Conservation (phyloP, 2,888 invertebrate species). For the Augiades crinisus region DNA sequence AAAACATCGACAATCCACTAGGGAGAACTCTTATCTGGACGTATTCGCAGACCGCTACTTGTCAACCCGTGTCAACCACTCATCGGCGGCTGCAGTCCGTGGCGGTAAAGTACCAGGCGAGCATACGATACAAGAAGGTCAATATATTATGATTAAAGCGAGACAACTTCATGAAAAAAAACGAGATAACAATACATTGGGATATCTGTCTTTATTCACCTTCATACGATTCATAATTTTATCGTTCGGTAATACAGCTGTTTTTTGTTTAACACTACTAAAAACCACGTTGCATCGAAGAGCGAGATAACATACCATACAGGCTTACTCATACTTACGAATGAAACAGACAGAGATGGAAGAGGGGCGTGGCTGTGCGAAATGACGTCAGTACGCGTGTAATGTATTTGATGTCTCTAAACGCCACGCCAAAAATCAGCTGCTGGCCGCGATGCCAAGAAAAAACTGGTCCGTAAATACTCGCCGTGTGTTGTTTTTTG, state of each 20-base stretch:
- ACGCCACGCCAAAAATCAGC: conserved; percentile 74
- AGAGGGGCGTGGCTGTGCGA: conserved; percentile 54
- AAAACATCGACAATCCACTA: conserved; percentile 1
- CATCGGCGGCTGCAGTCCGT: conserved; percentile 76
- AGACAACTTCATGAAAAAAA: conserved; percentile 33
- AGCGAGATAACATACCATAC: conserved; percentile 46
- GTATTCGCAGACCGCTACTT: conserved; percentile 41
- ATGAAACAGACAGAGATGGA: conserved; percentile 48
- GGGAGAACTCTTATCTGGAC: conserved; percentile 29
- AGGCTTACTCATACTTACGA: neutral
- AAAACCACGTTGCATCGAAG: conserved; percentile 58
- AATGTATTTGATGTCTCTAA: conserved; percentile 51
- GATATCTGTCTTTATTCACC: conserved; percentile 34
- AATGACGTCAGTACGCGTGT: conserved; percentile 65
- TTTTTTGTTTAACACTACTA: conserved; percentile 40
- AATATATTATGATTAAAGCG: conserved; percentile 37
- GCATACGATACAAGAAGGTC: conserved; percentile 52
- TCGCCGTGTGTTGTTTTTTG: neutral
- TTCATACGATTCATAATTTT: conserved; percentile 45
- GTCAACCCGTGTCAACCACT: conserved; percentile 72
- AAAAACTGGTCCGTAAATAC: conserved; percentile 34
- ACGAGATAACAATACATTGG: conserved; percentile 42
- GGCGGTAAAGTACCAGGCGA: conserved; percentile 79
- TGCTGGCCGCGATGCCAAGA: conserved; percentile 43
- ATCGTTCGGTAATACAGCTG: conserved; percentile 36